Conservation (phyloP, 2,888 invertebrate species). For the Campopleginae sp. region DNA sequence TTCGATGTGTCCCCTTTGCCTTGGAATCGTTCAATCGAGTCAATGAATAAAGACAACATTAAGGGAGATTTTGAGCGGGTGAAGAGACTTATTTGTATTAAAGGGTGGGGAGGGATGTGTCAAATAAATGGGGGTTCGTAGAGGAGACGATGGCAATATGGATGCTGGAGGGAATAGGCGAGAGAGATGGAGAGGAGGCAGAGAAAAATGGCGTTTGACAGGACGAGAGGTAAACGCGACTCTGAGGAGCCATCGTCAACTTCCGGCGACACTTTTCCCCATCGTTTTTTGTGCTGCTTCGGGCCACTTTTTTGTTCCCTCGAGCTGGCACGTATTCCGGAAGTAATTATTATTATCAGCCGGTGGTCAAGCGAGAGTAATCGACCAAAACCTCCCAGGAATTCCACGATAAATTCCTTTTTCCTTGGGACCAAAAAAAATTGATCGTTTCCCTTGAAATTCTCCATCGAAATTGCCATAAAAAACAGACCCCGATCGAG, state of each 20-base stretch:
- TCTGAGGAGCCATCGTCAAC: slow-evolving; percentile 57
- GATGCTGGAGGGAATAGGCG: neutral
- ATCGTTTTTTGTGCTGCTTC: neutral
- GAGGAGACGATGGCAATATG: slow-evolving; percentile 9
- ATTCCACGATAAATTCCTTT: slow-evolving; percentile 7
- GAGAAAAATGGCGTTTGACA: slow-evolving; percentile 29
- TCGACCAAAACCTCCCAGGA: slow-evolving; percentile 20
- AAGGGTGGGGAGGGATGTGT: neutral
- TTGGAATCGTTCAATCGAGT: neutral
- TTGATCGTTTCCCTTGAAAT: neutral
- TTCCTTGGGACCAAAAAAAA: neutral
- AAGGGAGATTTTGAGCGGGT: neutral
- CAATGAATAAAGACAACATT: slow-evolving; percentile 5
- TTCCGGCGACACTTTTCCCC: slow-evolving; percentile 33
- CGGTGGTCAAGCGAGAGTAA: slow-evolving; percentile 37
- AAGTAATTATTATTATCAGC: slow-evolving; percentile 35
- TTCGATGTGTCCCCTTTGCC: neutral
- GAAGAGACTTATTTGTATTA: neutral
- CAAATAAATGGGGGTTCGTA: neutral
- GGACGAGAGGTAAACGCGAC: slow-evolving; percentile 48
- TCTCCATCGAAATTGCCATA: neutral
- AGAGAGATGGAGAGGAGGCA: neutral
- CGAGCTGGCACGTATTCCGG: slow-evolving; percentile 16
- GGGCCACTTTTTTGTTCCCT: neutral
- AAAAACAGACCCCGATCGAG: neutral